phyloP scores from a whole-genome alignment of 2,888 invertebrate species.

The Caenorhabditis sp. region DNA sequence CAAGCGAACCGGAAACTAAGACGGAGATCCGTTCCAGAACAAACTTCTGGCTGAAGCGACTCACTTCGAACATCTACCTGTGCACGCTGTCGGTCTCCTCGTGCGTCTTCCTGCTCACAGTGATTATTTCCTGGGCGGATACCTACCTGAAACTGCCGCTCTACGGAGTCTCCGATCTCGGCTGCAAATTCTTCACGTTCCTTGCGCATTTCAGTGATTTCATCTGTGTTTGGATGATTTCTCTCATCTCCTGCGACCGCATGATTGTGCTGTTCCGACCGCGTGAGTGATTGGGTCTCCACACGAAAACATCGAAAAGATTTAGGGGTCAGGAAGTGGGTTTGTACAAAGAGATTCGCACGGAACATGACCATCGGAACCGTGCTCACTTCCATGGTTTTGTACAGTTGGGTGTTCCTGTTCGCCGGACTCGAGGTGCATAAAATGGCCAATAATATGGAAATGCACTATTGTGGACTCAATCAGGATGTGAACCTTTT shows the following conservation, averaged over 20 bases:
- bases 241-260: slow-evolving; percentile 74
- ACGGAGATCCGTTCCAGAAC: slow-evolving; percentile 66
- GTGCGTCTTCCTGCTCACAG: slow-evolving; percentile 76
- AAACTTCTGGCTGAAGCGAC: slow-evolving; percentile 76
- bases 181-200: slow-evolving; percentile 74
- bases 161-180: slow-evolving; percentile 72
- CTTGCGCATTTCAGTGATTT: slow-evolving; percentile 77
- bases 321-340: slow-evolving; percentile 69
- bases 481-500: slow-evolving; percentile 59
- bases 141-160: slow-evolving; percentile 68
- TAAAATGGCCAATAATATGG: slow-evolving; percentile 11
- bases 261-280: slow-evolving; percentile 75
- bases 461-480: slow-evolving; percentile 72
- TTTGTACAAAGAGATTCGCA: slow-evolving; percentile 75
- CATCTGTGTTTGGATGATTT: slow-evolving; percentile 77
- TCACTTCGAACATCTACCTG: slow-evolving; percentile 78
- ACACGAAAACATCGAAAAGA: neutral
- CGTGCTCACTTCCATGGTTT: slow-evolving; percentile 51
- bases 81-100: slow-evolving; percentile 76
- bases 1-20: no score
- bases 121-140: slow-evolving; percentile 76
- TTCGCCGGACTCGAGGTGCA: slow-evolving; percentile 73
- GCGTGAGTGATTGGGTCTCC: slow-evolving; percentile 41
- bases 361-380: slow-evolving; percentile 69
- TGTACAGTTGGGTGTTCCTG: slow-evolving; percentile 75